Evolutionary conservation across 1,140 invertebrate genomes (phyloP), one percentile per base, ranked within the genome.

Genomic region (Stratiolaelaps scimitus): DNA sequence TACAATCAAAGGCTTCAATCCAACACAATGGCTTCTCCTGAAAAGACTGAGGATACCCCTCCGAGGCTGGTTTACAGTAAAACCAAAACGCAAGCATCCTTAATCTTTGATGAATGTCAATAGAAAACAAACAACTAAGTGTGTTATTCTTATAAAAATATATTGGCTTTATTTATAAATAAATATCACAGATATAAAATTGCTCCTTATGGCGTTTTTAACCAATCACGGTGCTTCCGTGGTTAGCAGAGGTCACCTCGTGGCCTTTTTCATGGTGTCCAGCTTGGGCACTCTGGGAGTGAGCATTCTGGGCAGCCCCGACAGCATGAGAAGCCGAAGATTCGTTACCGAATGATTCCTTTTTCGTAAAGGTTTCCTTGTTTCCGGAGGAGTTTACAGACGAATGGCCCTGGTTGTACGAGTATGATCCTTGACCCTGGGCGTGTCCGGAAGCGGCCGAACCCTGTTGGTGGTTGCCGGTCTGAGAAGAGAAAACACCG

Each of bases 151-250:
- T 13, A 19, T 45, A 45, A 45, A 45, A 13, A 45, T 45, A 45
- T n/a, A 45, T 45, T 13, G 19, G 44, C n/a, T 13, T 45, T 45
- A 45, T 45, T 13, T 45, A n/a, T n/a, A n/a, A n/a, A n/a, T 45
- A 45, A 45, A 45, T 45, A 45, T 45, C 44, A 45, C 44, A 45
- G 44, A 45, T 13, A 13, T n/a, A 19, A 45, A n/a, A n/a, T n/a
- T n/a, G n/a, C n/a, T n/a, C n/a, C n/a, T n/a, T n/a, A n/a, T n/a
- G n/a, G 44, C 44, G 13, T 45, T 45, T n/a, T 45, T n/a, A 45
- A 45, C 44, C 44, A 19, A 45, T 45, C 44, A 45, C 44, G 44
- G n/a, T n/a, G n/a, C n/a, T n/a, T n/a, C 44, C 44, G 13, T 45
- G 44, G 44, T n/a, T 45, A 19, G 44, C 44, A 45, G 44, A 45